Conservation (phyloP, 2,888 invertebrate genomes). For the Phyllotreta striolata region DNA sequence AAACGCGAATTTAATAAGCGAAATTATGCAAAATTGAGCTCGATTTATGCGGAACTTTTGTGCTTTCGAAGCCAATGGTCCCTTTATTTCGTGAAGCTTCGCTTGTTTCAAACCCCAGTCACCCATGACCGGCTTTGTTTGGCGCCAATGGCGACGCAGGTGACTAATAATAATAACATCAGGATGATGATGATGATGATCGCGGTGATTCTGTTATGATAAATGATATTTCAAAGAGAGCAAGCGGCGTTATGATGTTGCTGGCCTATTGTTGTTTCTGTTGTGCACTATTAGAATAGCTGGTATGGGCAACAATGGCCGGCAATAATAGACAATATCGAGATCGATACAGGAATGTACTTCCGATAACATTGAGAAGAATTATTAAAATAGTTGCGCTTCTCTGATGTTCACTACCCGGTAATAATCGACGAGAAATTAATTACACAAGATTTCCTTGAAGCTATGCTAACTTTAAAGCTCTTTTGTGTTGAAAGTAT, state of each 20-base stretch:
- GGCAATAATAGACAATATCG: slow-evolving; percentile 23
- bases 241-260: slow-evolving; percentile 19
- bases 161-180: slow-evolving; percentile 28
- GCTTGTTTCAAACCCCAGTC: slow-evolving; percentile 22
- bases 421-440: too few species aligned
- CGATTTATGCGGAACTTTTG: too few species aligned
- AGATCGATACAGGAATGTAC: slow-evolving; percentile 16
- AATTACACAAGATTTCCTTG: too few species aligned
- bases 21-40: neutral
- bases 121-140: slow-evolving; percentile 26
- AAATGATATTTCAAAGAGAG: slow-evolving; percentile 27
- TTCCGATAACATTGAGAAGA: neutral
- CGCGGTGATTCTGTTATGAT: slow-evolving; percentile 17
- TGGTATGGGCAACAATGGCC: slow-evolving; percentile 28
- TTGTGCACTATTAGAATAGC: slow-evolving; percentile 29
- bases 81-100: neutral
- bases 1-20: neutral
- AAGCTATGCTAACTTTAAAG: too few species aligned
- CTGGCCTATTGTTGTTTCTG: slow-evolving; percentile 23
- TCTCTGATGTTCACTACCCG: too few species aligned
- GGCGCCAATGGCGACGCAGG: slow-evolving; percentile 26
- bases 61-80: too few species aligned
- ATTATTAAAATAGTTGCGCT: too few species aligned
- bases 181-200: slow-evolving; percentile 7
- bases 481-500: too few species aligned